Evolutionary conservation across 2,888 invertebrate species (phyloP), one percentile per base, ranked within the genome.

Genomic region (Escarpia spicata): DNA sequence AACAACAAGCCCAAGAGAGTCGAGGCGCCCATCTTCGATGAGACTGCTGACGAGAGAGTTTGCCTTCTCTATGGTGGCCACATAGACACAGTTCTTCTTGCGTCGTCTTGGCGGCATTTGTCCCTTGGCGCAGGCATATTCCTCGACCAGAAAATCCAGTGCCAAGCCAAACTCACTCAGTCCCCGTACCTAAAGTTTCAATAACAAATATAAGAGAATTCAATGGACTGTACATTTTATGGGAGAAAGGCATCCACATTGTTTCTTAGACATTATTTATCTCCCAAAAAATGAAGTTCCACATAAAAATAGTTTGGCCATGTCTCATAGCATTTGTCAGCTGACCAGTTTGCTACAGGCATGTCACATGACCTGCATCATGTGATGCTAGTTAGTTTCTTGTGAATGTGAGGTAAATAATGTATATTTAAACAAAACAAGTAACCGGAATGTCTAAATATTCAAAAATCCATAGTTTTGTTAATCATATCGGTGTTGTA

Each of bases 61-160:
- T 4, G 98, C 99, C 96, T 99, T 99, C 97, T 99, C 99, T 94
- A 99, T 99, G 0, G 99, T 99, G 2, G 98, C 98, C 91, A 99
- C 97, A 95, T 98, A 99, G 91, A 99, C 97, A 75, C 98, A 98
- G 94, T 97, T 97, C 95, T 98, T 98, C 44, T 98, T 97, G 19
- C 98, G 97, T 95, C 98, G 98, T 0, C 98, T 98, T 0, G 99
- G 99, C 90, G 98, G 98, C 95, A 98, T 98, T 90, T 96, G 95
- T 0, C 99, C 99, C 96, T 98, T 98, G 91, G 98, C 98, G 0
- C 98, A 98, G 0, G 99, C 99, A 97, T 99, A 99, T 96, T 99
- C 99, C 96, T 99, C 99, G 0, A 99, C 97, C 93, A 98, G 97
- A 96, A 99, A 99, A 93, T 98, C 98, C 93, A 99, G 97, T 93